A percentile compares a stretch with the other conserved stretches of the same genome.
Conservation (phyloP, 2,888 invertebrate species). For the Melieria crassipennis region DNA sequence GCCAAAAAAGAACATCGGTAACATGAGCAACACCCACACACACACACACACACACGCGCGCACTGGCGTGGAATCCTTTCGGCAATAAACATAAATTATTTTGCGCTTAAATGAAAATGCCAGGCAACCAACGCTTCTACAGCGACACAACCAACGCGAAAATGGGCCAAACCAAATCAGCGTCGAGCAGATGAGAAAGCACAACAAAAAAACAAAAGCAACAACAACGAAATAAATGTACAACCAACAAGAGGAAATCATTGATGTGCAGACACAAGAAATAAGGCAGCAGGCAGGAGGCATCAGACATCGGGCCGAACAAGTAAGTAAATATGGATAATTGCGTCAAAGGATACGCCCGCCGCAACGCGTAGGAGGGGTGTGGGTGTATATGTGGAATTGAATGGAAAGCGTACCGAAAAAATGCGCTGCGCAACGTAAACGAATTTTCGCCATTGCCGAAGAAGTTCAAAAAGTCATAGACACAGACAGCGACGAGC, state of each 20-base stretch:
- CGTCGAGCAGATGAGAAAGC: too few relatives aligned
- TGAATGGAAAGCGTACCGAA: background rate
- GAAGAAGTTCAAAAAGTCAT: conserved; percentile 3
- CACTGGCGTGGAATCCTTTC: conserved; percentile 28
- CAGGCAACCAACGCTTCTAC: conserved; percentile 3
- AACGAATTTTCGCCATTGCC: background rate
- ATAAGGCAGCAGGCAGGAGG: background rate
- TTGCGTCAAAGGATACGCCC: conserved; percentile 10
- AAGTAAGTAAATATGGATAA: conserved; percentile 24
- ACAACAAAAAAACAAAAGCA: too few relatives aligned
- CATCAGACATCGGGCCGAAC: background rate
- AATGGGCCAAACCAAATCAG: too few relatives aligned
- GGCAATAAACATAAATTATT: conserved; percentile 39
- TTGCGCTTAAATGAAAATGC: conserved; percentile 31
- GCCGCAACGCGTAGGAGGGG: background rate
- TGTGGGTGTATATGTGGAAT: background rate
- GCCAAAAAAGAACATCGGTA: background rate
- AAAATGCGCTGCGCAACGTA: background rate
- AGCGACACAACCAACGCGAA: background rate
- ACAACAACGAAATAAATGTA: background rate
- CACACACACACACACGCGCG: background rate
- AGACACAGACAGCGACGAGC: background rate
- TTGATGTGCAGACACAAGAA: background rate
- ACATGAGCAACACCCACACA: background rate
- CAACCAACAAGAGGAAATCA: too few relatives aligned